phyloP scores from a whole-genome alignment of 2,113 vertebrate species.

The Leptobrachium leishanense region DNA sequence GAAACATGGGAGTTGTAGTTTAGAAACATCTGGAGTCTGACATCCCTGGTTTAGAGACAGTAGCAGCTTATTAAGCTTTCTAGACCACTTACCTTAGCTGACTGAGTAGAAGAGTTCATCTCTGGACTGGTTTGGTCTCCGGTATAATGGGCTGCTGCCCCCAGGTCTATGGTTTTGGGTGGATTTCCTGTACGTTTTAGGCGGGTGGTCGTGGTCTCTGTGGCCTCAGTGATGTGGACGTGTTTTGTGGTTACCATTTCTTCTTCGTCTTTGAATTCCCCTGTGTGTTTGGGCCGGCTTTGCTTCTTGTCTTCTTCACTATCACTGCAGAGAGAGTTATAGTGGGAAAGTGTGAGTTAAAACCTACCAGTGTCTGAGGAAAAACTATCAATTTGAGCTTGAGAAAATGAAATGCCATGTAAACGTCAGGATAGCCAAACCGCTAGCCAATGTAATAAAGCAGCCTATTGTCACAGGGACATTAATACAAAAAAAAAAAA shows the following conservation, averaged over 20 bases:
- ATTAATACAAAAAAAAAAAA: no score
- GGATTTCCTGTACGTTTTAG: constrained; percentile 87
- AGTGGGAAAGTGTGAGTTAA: no score
- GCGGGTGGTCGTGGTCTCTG: constrained; percentile 87
- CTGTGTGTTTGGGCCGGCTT: constrained; percentile 77
- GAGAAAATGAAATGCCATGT: no score
- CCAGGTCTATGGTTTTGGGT: constrained; percentile 92
- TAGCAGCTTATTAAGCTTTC: no score
- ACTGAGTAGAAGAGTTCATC: constrained; percentile 62
- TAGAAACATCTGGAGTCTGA: no score
- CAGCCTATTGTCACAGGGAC: no score
- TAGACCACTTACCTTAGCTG: constrained; percentile 72
- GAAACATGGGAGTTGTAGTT: no score
- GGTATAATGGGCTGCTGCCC: constrained; percentile 92
- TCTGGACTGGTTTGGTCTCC: constrained; percentile 81
- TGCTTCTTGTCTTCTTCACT: constrained; percentile 80
- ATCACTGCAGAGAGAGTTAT: constrained; percentile 71
- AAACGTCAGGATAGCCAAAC: no score
- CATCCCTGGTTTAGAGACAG: no score
- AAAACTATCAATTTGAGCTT: no score
- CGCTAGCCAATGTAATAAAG: no score
- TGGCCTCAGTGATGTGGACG: constrained; percentile 88
- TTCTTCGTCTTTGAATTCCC: constrained; percentile 94
- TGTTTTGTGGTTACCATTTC: constrained; percentile 93
- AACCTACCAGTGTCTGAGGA: no score